Evolutionary conservation across 2,797 vertebrate genomes (phyloP).

Genomic region (Malurus splendens): DNA sequence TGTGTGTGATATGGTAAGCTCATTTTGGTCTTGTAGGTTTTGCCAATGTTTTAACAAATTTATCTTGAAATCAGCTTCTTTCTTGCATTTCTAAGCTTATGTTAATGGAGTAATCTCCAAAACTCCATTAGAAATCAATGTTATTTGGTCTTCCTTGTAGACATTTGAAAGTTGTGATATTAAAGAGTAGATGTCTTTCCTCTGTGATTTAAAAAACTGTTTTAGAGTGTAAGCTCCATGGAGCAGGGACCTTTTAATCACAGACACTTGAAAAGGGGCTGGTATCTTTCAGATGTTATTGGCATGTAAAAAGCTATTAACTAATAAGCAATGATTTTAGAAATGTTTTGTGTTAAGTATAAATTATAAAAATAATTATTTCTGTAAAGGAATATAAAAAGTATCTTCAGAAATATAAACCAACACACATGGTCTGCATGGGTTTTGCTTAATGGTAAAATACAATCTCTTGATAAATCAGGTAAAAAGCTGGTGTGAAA

Average conservation of each 20-base stretch:
- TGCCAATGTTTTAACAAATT: neutral
- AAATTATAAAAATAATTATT: neutral
- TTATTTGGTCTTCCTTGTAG: neutral
- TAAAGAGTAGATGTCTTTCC: neutral
- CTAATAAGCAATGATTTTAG: neutral
- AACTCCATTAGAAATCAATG: neutral
- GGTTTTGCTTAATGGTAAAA: constrained; percentile 58
- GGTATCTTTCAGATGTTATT: neutral
- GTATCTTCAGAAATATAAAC: constrained; percentile 60
- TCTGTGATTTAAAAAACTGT: neutral
- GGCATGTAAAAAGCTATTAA: neutral
- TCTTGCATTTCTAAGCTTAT: neutral
- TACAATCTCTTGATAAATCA: neutral
- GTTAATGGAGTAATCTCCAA: neutral
- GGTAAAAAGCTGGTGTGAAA: neutral
- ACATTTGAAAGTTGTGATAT: neutral
- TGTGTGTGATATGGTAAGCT: neutral
- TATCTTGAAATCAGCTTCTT: neutral
- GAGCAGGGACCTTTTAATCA: constrained; percentile 5
- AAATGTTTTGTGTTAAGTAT: neutral
- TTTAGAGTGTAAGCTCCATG: constrained; percentile 49
- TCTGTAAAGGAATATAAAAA: neutral
- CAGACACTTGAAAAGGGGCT: neutral
- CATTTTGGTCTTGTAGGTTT: neutral
- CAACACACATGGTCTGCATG: neutral